Evolutionary conservation across 2,113 vertebrate species (phyloP).

Genomic region (Elephantulus edwardii): DNA sequence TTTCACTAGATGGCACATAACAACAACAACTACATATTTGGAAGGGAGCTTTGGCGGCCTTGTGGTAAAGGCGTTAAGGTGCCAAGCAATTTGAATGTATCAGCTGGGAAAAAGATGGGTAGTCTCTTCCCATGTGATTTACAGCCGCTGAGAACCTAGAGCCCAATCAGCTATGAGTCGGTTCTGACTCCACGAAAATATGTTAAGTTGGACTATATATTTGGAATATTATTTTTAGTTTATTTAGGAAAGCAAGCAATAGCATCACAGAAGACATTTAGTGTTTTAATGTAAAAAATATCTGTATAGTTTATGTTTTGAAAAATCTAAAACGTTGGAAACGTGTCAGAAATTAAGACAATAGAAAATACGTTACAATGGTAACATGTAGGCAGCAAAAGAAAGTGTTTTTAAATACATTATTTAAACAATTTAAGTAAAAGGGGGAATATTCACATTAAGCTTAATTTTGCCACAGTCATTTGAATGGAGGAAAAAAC

Average conservation of each 20-base stretch:
- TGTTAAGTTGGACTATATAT: no score
- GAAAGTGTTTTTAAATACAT: conserved; percentile 70
- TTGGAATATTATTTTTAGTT: conserved; percentile 4
- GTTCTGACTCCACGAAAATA: no score
- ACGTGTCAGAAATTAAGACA: conserved; percentile 70
- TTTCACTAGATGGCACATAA: no score
- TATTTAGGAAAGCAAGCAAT: background rate
- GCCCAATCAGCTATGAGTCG: no score
- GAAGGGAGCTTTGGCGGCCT: no score
- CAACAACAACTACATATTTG: no score
- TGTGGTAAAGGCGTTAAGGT: no score
- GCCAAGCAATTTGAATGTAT: no score
- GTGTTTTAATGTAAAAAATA: conserved; percentile 70
- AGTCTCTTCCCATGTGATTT: no score
- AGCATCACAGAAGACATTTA: background rate
- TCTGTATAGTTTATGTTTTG: conserved; percentile 52
- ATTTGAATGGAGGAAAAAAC: background rate
- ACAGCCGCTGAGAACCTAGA: no score
- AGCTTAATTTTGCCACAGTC: background rate
- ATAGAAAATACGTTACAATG: conserved; percentile 57
- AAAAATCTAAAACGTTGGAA: conserved; percentile 62
- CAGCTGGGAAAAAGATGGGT: no score
- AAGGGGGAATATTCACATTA: background rate
- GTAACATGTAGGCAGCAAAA: conserved; percentile 69
- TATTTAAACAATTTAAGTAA: conserved; percentile 31